phyloP scores from a whole-genome alignment of 2,113 vertebrate genomes.

The Dendropsophus ebraccatus region DNA sequence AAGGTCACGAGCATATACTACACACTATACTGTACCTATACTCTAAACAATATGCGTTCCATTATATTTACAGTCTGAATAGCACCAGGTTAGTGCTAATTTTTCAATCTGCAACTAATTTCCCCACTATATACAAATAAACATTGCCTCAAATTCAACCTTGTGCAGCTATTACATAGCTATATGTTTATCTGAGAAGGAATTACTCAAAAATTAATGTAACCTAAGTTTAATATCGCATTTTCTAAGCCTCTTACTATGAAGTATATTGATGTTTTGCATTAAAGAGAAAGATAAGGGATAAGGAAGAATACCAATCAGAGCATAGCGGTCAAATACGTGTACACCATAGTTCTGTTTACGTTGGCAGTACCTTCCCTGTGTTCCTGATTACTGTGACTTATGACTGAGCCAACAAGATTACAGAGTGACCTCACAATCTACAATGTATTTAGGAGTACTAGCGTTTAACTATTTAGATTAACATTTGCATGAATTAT shows the following conservation, averaged over 20 bases:
- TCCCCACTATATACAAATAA: too few species aligned
- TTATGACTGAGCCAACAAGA: constrained; percentile 40
- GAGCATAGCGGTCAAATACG: constrained; percentile 23
- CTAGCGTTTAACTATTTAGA: background rate
- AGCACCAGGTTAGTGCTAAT: too few species aligned
- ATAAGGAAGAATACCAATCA: constrained; percentile 16
- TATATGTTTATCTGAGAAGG: background rate
- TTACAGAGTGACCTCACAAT: constrained; percentile 41
- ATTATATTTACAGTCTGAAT: too few species aligned
- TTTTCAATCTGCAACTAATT: too few species aligned
- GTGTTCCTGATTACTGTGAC: constrained; percentile 38
- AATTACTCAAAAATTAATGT: background rate
- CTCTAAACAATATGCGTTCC: too few species aligned
- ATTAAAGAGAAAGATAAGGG: constrained; percentile 32
- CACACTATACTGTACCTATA: too few species aligned
- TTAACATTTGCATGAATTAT: background rate
- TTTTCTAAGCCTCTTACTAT: constrained; percentile 8
- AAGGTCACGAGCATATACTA: too few species aligned
- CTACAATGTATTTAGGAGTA: constrained; percentile 5
- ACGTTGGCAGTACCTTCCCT: constrained; percentile 35
- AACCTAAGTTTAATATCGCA: background rate
- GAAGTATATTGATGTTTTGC: constrained; percentile 34
- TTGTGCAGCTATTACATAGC: background rate
- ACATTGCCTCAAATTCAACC: too few species aligned
- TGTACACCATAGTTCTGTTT: constrained; percentile 4